phyloP scores from a whole-genome alignment of 2,797 vertebrate species.

The Neosalanx taihuensis region DNA sequence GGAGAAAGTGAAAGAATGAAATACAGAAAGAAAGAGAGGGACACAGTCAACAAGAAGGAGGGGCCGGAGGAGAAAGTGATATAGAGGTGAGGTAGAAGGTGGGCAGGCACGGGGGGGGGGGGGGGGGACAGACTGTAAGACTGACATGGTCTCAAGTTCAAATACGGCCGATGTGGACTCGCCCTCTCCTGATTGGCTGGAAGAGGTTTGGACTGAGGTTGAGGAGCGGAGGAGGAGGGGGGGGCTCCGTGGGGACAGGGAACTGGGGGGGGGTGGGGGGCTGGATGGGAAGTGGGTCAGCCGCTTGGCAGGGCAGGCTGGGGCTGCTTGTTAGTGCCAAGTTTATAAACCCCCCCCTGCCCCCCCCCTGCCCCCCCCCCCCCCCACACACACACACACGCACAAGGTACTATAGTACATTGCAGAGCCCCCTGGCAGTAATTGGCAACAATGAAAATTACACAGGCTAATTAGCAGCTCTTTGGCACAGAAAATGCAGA shows the following conservation, averaged over 20 bases:
- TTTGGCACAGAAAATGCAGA: constrained; percentile 43
- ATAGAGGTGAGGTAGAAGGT: constrained; percentile 6
- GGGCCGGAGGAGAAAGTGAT: background rate
- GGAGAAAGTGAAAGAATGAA: background rate
- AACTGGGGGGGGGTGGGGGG: constrained; percentile 15
- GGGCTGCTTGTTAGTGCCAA: constrained; percentile 37
- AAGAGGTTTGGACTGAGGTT: no score
- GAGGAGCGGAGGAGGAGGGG: background rate
- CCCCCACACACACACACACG: constrained; percentile 15
- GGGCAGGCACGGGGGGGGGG: constrained; percentile 6
- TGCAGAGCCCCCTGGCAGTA: constrained; percentile 48
- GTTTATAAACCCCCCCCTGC: constrained; percentile 32
- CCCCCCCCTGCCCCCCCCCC: constrained; percentile 7
- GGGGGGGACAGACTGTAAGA: background rate
- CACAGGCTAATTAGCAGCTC: constrained; percentile 64
- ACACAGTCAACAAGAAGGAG: background rate
- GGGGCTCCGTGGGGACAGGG: constrained; percentile 26
- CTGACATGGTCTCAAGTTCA: background rate
- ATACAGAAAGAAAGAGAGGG: constrained; percentile 3
- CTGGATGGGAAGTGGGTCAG: constrained; percentile 60
- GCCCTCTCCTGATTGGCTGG: background rate
- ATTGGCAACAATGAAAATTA: constrained; percentile 61
- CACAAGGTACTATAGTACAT: constrained; percentile 36
- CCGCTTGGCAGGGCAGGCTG: constrained; percentile 41
- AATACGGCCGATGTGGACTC: background rate